Evolutionary conservation across 2,113 vertebrate species (phyloP), one percentile per base, ranked within the genome.

Genomic region (Falcunculus frontatus): DNA sequence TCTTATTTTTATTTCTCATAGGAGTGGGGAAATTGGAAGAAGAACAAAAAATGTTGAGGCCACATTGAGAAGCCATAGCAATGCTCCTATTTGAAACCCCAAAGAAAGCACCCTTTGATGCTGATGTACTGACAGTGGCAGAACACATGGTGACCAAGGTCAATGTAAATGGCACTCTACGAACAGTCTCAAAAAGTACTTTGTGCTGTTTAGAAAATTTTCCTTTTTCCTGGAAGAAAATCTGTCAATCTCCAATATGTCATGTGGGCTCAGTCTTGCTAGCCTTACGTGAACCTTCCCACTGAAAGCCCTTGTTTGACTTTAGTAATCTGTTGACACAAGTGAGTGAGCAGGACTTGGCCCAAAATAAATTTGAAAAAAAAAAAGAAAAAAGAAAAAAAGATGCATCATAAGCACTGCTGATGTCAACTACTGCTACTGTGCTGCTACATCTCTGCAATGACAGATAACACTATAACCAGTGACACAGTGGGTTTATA

Each of bases 1-100:
- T 94, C 92, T 91, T 96, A 95, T 92, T 97, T 97, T 96, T 94
- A 77, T 87, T 97, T 97, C 95, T 93, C 53, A 72, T 94, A 92
- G 72, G 52, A 76, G 83, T 96, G 94, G 83, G 57, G 92, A 95
- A 96, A 87, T 69, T 72, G 64, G 70, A 97, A 86, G 55, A 97
- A 97, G 85, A 62, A 93, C 77, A 87, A 89, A 81, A 92, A 74
- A 72, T n/a, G 50, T 76, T 93, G 92, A 76, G 89, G 72, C 85
- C 63, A 85, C 44, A 87, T 19, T 91, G 69, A 85, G 67, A 92
- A 95, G 93, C 76, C 87, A 80, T 84, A 96, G 46, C 22, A 84
- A 79, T 80, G 65, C 23, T 95, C 56, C 78, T 57, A 69, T 75
- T 84, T 89, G 72, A 90, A 97, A 94, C 73, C 68, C 70, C 89